phyloP scores from a whole-genome alignment of 1,140 invertebrate species.

The Pteromalus puparum region DNA sequence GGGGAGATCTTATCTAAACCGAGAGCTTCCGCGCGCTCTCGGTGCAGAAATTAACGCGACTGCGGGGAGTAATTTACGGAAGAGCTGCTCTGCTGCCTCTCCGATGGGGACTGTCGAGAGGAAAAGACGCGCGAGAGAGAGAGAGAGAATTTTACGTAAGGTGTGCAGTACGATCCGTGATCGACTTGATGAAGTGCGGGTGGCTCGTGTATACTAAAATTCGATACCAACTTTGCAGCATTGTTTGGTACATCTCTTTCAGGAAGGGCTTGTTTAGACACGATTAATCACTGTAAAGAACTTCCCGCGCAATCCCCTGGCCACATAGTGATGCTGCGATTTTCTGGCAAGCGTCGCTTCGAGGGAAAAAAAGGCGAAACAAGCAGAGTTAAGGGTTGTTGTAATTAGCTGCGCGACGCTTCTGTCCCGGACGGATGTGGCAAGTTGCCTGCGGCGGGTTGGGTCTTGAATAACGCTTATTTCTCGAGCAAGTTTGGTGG shows the following conservation, averaged over 20 bases:
- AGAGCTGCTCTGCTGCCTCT: background rate
- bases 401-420: slow-evolving; percentile 25
- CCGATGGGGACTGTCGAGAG: no score
- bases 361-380: background rate
- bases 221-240: background rate
- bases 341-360: background rate
- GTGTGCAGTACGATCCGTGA: background rate
- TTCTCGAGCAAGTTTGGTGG: no score
- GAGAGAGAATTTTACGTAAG: slow-evolving; percentile 6
- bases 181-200: background rate
- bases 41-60: slow-evolving; percentile 30
- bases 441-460: background rate
- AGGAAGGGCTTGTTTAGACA: background rate
- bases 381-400: no score
- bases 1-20: slow-evolving; percentile 72
- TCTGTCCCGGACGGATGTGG: background rate
- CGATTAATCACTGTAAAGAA: background rate
- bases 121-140: slow-evolving; percentile 14
- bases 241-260: background rate
- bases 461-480: background rate
- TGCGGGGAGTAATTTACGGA: slow-evolving; percentile 19
- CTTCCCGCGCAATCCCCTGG: no score
- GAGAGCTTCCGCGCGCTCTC: slow-evolving; percentile 67
- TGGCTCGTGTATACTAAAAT: background rate
- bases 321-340: background rate